Evolutionary conservation across 2,888 invertebrate genomes (phyloP), one percentile per base, ranked within the genome.

Genomic region (Drosophila pseudotakahashii): DNA sequence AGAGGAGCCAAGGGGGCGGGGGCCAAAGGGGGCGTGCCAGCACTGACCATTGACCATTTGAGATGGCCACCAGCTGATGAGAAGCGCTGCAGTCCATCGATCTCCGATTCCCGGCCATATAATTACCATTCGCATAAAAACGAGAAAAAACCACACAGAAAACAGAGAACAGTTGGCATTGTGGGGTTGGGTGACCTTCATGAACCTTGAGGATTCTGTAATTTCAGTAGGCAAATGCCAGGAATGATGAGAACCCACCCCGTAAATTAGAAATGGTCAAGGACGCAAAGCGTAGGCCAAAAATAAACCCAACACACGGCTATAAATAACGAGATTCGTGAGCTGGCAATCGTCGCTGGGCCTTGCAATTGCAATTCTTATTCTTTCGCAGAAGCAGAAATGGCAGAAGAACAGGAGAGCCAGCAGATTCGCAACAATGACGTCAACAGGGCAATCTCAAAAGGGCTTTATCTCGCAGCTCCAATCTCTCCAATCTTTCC

Each of bases 241-340:
- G 64, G 63, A 63, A 37, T 51, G 30, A 70, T 50, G n/a, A 30
- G 47, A 30, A 7, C 7, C 30, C 30, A 30, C 7, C 61, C 50
- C 51, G 55, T 63, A 77, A 84, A 81, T 84, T 78, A 73, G 79
- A 76, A 71, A 52, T 51, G 44, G 68, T 50, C 37, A 41, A 50
- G 39, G 45, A 41, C 51, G 58, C 30, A 16, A 30, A 16, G n/a
- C 39, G 34, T 42, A 42, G 48, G 57, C 77, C 85, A 81, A 77
- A 85, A 81, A 81, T 81, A 81, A 84, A 81, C 73, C 71, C 60
- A 13, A 34, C 53, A 72, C 77, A 63, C 37, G 60, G 47, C 81
- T 81, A 81, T 81, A 81, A 81, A 81, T 84, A 81, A 84, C 79
- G 54, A 41, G 54, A 47, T 64, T 81, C 77, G 85, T 81, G 77